These are phyloP conservation scores for Drosophila pachea DNA, from an alignment of 1,140 invertebrate species.

Conservation along the genomic window DNA sequence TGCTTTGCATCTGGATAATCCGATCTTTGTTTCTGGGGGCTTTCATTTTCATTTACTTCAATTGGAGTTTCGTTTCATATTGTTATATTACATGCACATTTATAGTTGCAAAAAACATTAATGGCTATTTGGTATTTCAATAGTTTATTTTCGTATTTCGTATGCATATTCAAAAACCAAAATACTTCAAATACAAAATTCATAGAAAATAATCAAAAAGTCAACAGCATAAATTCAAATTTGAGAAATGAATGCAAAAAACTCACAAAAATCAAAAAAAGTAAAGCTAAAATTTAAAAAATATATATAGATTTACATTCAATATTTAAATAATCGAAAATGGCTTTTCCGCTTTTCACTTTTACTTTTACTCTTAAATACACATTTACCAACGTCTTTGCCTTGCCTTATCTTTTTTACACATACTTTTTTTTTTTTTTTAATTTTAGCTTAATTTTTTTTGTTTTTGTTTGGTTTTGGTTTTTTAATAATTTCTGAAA, in stretches of 20 bases:
- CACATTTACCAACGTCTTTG: slow-evolving; percentile 67
- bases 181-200: background rate
- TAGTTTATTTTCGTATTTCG: slow-evolving; percentile 59
- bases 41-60: slow-evolving; percentile 14
- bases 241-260: slow-evolving; percentile 9
- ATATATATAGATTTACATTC: slow-evolving; percentile 6
- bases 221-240: slow-evolving; percentile 27
- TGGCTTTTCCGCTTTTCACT: slow-evolving; percentile 24
- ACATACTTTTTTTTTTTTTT: slow-evolving; percentile 38
- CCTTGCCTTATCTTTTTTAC: slow-evolving; percentile 44
- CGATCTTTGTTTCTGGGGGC: slow-evolving; percentile 21
- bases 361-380: slow-evolving; percentile 50
- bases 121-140: slow-evolving; percentile 71
- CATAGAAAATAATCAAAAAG: slow-evolving; percentile 36
- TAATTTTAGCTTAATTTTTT: slow-evolving; percentile 46
- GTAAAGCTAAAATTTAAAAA: slow-evolving; percentile 19
- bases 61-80: slow-evolving; percentile 16
- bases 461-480: background rate
- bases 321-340: no score
- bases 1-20: slow-evolving; percentile 56
- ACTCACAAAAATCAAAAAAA: background rate
- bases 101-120: slow-evolving; percentile 76
- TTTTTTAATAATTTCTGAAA: slow-evolving; percentile 75
- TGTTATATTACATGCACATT: slow-evolving; percentile 72
- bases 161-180: slow-evolving; percentile 50